A percentile compares a stretch with the other conserved stretches of the same genome.
phyloP scores from a whole-genome alignment of 1,140 invertebrate genomes.

The Apis laboriosa region DNA sequence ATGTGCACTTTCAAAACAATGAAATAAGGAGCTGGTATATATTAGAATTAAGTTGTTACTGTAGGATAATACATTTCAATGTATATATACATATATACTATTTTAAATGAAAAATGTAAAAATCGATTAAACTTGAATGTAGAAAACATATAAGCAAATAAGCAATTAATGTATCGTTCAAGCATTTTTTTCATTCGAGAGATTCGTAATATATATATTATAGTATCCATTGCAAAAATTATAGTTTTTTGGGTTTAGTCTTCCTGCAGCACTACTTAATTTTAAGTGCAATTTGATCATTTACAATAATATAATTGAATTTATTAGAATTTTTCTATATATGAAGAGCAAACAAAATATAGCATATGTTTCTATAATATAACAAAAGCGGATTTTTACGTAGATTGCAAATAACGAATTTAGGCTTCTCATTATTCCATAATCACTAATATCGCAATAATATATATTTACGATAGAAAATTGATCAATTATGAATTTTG shows the following conservation, averaged over 20 bases:
- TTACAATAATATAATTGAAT: background rate
- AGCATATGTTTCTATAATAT: background rate
- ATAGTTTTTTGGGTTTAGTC: slow-evolving; percentile 23
- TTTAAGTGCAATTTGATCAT: slow-evolving; percentile 2
- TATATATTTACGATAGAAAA: background rate
- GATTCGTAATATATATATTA: background rate
- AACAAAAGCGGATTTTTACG: background rate
- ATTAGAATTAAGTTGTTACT: slow-evolving; percentile 33
- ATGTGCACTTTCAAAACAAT: slow-evolving; percentile 16
- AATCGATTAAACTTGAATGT: slow-evolving; percentile 29
- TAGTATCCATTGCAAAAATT: slow-evolving; percentile 2
- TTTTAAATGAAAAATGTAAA: slow-evolving; percentile 41
- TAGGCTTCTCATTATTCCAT: background rate
- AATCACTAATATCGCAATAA: slow-evolving; percentile 8
- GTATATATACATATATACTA: slow-evolving; percentile 39
- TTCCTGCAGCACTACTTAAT: slow-evolving; percentile 23
- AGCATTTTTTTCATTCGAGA: slow-evolving; percentile 6
- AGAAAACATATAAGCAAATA: background rate
- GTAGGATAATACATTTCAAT: slow-evolving; percentile 21
- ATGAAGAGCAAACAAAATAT: background rate
- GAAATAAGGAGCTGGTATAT: slow-evolving; percentile 12
- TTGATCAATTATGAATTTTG: background rate
- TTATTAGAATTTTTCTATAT: background rate
- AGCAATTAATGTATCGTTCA: slow-evolving; percentile 22
- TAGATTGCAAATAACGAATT: background rate